Conservation (phyloP, 2,113 vertebrate species). For the Pangasianodon hypophthalmus region DNA sequence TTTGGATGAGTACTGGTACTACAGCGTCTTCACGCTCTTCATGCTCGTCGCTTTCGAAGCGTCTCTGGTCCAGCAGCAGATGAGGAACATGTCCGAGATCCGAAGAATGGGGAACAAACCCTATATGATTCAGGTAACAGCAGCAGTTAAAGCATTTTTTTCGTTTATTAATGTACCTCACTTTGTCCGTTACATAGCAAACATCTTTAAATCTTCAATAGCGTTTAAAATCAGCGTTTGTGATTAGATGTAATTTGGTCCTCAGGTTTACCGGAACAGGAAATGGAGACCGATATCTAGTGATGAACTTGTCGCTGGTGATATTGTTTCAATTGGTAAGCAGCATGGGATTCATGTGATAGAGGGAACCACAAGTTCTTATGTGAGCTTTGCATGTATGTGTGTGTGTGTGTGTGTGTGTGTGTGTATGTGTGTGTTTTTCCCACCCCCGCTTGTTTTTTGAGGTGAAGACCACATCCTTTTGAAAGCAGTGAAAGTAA, state of each 20-base stretch:
- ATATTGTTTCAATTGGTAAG: slow-evolving; percentile 90
- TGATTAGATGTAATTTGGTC: background rate
- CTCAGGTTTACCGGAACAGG: slow-evolving; percentile 91
- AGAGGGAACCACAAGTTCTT: background rate
- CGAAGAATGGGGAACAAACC: slow-evolving; percentile 95
- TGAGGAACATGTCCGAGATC: slow-evolving; percentile 95
- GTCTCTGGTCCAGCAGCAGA: slow-evolving; percentile 94
- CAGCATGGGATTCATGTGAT: background rate
- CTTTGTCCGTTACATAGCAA: background rate
- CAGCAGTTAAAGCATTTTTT: too few species aligned
- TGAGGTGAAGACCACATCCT: background rate
- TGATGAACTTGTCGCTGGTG: slow-evolving; percentile 90
- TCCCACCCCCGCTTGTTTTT: background rate
- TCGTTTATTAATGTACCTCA: background rate
- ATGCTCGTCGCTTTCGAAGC: slow-evolving; percentile 97
- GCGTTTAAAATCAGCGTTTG: background rate
- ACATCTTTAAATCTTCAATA: background rate
- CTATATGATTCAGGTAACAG: slow-evolving; percentile 87
- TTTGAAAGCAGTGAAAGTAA: background rate
- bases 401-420: background rate
- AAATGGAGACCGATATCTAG: slow-evolving; percentile 95
- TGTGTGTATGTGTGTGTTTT: background rate
- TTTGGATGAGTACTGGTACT: slow-evolving; percentile 98
- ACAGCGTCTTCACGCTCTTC: slow-evolving; percentile 95
- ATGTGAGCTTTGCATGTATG: background rate